phyloP scores from a whole-genome alignment of 1,140 invertebrate species.

The Drosophila ambigua region DNA sequence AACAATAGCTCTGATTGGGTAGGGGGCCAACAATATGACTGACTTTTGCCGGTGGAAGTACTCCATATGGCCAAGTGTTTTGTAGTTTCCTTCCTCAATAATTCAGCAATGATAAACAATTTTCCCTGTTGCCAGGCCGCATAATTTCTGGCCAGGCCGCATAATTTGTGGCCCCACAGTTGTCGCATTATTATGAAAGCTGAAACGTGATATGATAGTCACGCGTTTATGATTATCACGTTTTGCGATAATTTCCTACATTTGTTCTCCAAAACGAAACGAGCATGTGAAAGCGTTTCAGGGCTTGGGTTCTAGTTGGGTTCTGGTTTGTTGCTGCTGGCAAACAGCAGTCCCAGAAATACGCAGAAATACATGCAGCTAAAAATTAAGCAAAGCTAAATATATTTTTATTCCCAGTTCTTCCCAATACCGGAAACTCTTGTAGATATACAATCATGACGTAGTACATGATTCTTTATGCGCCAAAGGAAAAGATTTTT shows the following conservation, averaged over 20 bases:
- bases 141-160: constrained; percentile 18
- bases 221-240: constrained; percentile 49
- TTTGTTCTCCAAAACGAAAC: constrained; percentile 1
- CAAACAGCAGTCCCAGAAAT: no score
- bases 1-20: not conserved
- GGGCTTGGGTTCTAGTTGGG: not conserved
- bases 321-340: not conserved
- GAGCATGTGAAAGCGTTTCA: not conserved
- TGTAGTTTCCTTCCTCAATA: constrained; percentile 4
- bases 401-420: not conserved
- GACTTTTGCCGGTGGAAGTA: not conserved
- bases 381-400: no score
- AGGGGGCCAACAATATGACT: not conserved
- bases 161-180: not conserved
- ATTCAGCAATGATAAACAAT: constrained; percentile 11
- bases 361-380: no score
- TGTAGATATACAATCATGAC: no score
- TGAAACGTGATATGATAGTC: constrained; percentile 59
- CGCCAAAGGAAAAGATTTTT: not conserved
- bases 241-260: constrained; percentile 43
- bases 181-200: constrained; percentile 13
- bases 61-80: constrained; percentile 20
- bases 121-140: constrained; percentile 40
- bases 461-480: not conserved
- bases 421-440: no score